Evolutionary conservation across 1,140 invertebrate genomes (phyloP).

Genomic region (Lasioglossum albipes): DNA sequence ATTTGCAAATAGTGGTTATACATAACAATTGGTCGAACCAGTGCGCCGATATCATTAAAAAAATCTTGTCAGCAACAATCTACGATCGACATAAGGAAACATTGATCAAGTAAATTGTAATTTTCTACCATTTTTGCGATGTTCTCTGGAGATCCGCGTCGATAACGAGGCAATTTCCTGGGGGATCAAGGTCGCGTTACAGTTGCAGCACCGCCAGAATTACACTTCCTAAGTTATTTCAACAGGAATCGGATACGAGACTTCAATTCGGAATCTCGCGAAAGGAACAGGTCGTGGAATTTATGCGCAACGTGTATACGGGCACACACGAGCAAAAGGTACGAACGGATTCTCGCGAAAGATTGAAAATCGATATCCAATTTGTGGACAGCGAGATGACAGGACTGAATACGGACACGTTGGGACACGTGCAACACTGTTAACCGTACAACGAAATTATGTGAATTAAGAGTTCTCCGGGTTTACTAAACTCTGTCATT

Average conservation of each 20-base stretch:
- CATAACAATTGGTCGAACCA: too few species aligned
- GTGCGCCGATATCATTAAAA: too few species aligned
- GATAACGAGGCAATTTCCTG: neutral
- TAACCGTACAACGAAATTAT: neutral
- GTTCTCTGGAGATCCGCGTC: neutral
- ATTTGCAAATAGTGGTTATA: too few species aligned
- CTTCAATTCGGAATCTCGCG: neutral
- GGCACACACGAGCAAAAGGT: neutral
- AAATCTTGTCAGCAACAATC: too few species aligned
- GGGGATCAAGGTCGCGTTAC: neutral
- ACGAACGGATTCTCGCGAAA: neutral
- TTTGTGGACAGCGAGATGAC: neutral
- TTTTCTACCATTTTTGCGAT: neutral
- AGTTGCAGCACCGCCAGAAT: neutral
- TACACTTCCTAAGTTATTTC: slow-evolving; percentile 18
- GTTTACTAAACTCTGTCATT: neutral
- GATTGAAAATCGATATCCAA: slow-evolving; percentile 34
- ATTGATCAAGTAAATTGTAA: neutral
- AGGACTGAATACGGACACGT: neutral
- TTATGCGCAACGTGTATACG: neutral
- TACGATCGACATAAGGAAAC: too few species aligned
- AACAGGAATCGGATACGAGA: neutral
- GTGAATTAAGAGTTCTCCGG: neutral
- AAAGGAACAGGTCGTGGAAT: neutral
- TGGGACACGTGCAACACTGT: neutral